Percentiles rank a stretch among this genome's conserved stretches.
Evolutionary conservation across 2,113 vertebrate genomes (phyloP).

Genomic region (Oryzias curvinotus): DNA sequence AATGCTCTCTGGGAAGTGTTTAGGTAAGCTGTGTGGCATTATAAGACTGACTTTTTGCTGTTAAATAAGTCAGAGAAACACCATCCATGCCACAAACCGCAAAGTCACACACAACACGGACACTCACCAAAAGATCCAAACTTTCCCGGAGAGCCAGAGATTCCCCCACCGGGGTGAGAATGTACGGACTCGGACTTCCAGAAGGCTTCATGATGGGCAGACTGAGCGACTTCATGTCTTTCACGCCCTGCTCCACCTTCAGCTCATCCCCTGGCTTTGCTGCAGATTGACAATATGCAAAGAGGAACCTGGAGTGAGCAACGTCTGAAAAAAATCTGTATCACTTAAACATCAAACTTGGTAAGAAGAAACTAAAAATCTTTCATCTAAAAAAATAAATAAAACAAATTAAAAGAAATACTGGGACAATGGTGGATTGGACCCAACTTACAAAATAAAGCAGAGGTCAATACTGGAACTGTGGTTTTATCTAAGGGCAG

Average conservation of each 20-base stretch:
- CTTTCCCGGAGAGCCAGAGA: constrained; percentile 76
- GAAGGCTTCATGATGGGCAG: constrained; percentile 84
- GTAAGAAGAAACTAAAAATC: no score
- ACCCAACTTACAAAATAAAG: no score
- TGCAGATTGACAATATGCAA: constrained; percentile 29
- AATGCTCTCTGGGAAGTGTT: constrained; percentile 22
- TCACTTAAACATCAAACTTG: neutral
- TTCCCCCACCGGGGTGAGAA: constrained; percentile 76
- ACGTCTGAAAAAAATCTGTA: neutral
- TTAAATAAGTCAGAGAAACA: constrained; percentile 1
- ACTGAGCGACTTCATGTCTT: constrained; percentile 83
- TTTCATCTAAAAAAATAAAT: no score
- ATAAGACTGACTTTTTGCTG: constrained; percentile 4
- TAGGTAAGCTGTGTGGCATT: neutral
- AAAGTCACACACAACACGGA: neutral
- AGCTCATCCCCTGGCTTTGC: constrained; percentile 88
- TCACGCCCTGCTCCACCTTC: constrained; percentile 87
- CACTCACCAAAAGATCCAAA: constrained; percentile 84
- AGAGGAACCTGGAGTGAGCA: neutral
- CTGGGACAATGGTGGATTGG: no score
- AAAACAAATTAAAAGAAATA: no score
- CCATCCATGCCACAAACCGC: neutral
- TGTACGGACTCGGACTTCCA: constrained; percentile 58
- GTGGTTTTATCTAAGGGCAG: no score
- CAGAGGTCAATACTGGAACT: no score